Conservation (phyloP, 2,888 invertebrate genomes). For the Sympetrum striolatum region DNA sequence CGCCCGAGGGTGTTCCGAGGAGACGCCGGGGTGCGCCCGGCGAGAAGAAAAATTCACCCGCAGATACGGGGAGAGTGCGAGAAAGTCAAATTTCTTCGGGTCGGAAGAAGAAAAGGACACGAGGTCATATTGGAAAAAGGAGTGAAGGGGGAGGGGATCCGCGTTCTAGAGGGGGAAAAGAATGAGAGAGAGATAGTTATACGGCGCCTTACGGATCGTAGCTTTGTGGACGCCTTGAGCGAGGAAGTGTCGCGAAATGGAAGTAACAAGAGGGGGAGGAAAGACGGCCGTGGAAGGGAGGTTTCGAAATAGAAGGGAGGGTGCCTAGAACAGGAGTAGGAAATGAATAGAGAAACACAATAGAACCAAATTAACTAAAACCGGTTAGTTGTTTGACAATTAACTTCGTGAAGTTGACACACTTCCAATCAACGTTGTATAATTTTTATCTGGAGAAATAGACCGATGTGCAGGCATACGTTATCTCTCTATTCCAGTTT, state of each 20-base stretch:
- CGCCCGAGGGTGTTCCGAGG: not conserved
- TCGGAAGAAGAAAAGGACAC: not conserved
- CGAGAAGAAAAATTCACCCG: not conserved
- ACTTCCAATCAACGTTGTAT: not conserved
- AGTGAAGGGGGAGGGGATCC: not conserved
- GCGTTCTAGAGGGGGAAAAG: not conserved
- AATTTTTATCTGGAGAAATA: not conserved
- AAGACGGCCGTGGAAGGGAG: not conserved
- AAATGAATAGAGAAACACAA: not conserved
- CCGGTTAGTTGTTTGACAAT: no score
- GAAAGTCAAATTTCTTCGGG: not conserved
- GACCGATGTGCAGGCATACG: not conserved
- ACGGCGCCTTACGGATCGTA: not conserved
- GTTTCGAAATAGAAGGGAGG: not conserved
- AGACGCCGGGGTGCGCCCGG: not conserved
- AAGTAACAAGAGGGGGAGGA: not conserved
- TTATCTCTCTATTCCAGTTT: no score
- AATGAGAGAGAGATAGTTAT: not conserved
- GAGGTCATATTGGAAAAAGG: not conserved
- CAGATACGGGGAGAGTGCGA: not conserved
- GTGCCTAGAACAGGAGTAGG: not conserved
- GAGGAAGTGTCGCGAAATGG: not conserved
- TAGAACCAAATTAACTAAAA: not conserved
- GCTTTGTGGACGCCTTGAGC: not conserved
- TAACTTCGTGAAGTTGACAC: no score